These are phyloP conservation scores for Drosophila varians DNA, from an alignment of 1,140 invertebrate genomes.

Conservation along the genomic window DNA sequence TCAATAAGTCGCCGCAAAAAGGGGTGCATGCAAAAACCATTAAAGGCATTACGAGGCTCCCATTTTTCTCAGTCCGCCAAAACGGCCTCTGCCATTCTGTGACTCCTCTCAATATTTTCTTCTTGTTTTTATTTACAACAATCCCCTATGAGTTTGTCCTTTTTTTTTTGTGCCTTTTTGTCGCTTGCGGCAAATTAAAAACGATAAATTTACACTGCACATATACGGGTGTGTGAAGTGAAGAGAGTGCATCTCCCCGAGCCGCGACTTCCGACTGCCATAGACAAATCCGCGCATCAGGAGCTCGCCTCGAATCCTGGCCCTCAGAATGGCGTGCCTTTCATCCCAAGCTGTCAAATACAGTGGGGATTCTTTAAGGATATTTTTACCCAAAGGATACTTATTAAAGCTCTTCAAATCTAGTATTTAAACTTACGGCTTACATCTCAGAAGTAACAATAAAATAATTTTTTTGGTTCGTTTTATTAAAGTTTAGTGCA, in stretches of 20 bases:
- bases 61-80: conserved; percentile 63
- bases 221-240: conserved; percentile 51
- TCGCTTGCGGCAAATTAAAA: conserved; percentile 80
- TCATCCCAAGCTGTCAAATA: background rate
- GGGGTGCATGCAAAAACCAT: conserved; percentile 67
- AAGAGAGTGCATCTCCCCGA: conserved; percentile 35
- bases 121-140: conserved; percentile 43
- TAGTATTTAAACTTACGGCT: too few relatives aligned
- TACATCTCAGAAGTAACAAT: background rate
- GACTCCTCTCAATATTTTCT: conserved; percentile 19
- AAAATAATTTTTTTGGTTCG: background rate
- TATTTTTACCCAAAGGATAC: too few relatives aligned
- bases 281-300: conserved; percentile 75
- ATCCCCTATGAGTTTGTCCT: conserved; percentile 23
- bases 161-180: conserved; percentile 32
- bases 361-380: background rate
- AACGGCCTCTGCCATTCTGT: background rate
- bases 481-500: too few relatives aligned
- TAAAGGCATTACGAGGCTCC: conserved; percentile 73
- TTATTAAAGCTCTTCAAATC: too few relatives aligned
- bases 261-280: conserved; percentile 44
- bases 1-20: conserved; percentile 75
- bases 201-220: conserved; percentile 76
- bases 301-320: conserved; percentile 11
- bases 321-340: conserved; percentile 1